Percentiles rank a stretch among this genome's conserved stretches.
phyloP scores from a whole-genome alignment of 2,797 vertebrate genomes.

The Todus mexicanus region DNA sequence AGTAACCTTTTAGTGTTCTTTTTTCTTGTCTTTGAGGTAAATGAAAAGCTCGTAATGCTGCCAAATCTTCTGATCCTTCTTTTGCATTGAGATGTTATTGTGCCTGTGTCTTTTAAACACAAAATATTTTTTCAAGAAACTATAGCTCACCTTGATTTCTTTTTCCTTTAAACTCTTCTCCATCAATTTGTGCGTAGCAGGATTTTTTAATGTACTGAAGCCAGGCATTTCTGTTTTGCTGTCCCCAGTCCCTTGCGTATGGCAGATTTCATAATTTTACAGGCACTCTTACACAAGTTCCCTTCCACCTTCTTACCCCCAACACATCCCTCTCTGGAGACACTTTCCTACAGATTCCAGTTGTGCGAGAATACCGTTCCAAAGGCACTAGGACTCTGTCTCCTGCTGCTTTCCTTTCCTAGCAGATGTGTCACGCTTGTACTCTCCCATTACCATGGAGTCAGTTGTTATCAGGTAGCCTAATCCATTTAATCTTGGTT shows the following conservation, averaged over 20 bases:
- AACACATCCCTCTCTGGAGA: neutral
- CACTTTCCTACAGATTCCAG: neutral
- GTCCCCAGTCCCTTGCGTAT: neutral
- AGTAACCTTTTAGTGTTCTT: slow-evolving; percentile 25
- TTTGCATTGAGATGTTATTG: slow-evolving; percentile 25
- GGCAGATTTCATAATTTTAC: neutral
- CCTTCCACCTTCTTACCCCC: neutral
- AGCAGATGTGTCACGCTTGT: neutral
- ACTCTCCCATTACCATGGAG: neutral
- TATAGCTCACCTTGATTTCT: slow-evolving; percentile 31
- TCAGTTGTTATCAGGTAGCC: neutral
- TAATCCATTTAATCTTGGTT: neutral
- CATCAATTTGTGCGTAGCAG: neutral
- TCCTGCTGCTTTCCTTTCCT: neutral
- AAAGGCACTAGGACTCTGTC: neutral
- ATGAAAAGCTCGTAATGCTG: slow-evolving; percentile 5
- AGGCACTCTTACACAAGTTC: neutral
- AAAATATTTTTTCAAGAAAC: slow-evolving; percentile 7
- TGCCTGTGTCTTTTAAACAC: slow-evolving; percentile 10
- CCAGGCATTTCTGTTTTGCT: neutral
- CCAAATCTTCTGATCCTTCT: slow-evolving; percentile 36
- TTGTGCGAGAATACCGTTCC: neutral
- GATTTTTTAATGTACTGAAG: neutral
- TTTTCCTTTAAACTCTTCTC: slow-evolving; percentile 36
- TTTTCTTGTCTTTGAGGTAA: slow-evolving; percentile 48